Evolutionary conservation across 2,888 invertebrate species (phyloP), one percentile per base, ranked within the genome.

Genomic region (Tineola bisselliella): DNA sequence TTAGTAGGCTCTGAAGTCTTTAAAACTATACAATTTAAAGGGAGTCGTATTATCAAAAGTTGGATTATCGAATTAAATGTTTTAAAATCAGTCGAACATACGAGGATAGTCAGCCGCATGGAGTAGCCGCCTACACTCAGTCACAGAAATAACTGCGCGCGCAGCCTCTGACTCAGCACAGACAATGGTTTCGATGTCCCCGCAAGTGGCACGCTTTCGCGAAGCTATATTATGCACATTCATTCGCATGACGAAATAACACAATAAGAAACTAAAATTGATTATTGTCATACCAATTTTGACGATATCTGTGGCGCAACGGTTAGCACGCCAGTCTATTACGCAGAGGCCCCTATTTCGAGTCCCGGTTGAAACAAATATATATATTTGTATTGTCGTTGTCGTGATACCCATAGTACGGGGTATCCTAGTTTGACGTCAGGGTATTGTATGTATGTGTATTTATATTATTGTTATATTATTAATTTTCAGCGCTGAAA

Each of bases 91-190:
- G 54, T 54, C 25, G 25, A 54, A 25, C 2, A 12, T 54, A 25
- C 54, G 54, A 19, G 17, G 54, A 54, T 54, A 17, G 13, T 12
- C 18, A 11, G 11, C 54, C 52, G 48, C 60, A 13, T 30, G 48
- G 19, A 44, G 44, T 48, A 60, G 59, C 72, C 74, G 71, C 82
- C 82, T 73, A 82, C 82, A 76, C 80, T 70, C 63, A 67, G 64
- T 67, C 66, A 73, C 81, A 74, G 73, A 83, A 84, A 84, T 84
- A 84, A 73, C 69, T 66, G 73, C 74, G 79, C 79, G 79, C 71
- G 77, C 81, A 76, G 61, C 74, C 81, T 69, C 68, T 84, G 84
- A 84, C 75, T 84, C 83, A 84, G 68, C 76, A 62, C 75, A 79
- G 77, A 84, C 83, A 84, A 83, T 81, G 77, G 75, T 65, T 70